Conservation (phyloP, 35 echinoderm and acorn worm species). For the Amphiura filiformis region DNA sequence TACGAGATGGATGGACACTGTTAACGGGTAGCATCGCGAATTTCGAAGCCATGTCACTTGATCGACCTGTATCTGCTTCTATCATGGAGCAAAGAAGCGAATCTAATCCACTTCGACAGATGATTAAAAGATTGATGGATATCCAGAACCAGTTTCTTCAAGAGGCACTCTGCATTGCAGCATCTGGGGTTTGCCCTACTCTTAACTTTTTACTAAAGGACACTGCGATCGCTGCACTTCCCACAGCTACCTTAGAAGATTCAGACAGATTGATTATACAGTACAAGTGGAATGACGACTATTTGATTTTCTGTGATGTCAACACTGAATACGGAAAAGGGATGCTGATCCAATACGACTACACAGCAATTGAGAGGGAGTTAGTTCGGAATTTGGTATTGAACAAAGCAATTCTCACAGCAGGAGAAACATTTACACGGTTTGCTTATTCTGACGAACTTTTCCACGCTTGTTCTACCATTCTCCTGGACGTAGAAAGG, state of each 20-base stretch:
- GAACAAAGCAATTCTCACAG: slow-evolving; percentile 17
- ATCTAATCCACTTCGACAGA: not conserved
- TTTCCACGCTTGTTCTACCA: not conserved
- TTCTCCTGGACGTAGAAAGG: slow-evolving; percentile 1
- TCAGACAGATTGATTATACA: not conserved
- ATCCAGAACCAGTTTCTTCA: not conserved
- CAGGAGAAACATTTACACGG: not conserved
- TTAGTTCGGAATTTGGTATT: not conserved
- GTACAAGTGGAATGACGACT: not conserved
- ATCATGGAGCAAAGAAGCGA: not conserved
- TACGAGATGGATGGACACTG: not conserved
- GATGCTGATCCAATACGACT: slow-evolving; percentile 6
- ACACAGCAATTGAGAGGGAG: slow-evolving; percentile 28
- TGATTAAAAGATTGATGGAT: not conserved
- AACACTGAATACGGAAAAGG: slow-evolving; percentile 32
- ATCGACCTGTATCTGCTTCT: not conserved
- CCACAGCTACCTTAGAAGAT: not conserved
- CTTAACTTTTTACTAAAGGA: slow-evolving; percentile 1
- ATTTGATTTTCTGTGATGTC: slow-evolving; percentile 3
- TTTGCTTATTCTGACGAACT: slow-evolving; percentile 32
- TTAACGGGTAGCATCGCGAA: not conserved
- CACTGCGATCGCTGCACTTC: not conserved
- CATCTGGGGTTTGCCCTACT: not conserved
- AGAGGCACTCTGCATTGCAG: not conserved
- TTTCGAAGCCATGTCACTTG: not conserved